Evolutionary conservation across 92 coral and sea anemone species (phyloP), one percentile per base, ranked within the genome.

Genomic region (Zoanthus gigantus): DNA sequence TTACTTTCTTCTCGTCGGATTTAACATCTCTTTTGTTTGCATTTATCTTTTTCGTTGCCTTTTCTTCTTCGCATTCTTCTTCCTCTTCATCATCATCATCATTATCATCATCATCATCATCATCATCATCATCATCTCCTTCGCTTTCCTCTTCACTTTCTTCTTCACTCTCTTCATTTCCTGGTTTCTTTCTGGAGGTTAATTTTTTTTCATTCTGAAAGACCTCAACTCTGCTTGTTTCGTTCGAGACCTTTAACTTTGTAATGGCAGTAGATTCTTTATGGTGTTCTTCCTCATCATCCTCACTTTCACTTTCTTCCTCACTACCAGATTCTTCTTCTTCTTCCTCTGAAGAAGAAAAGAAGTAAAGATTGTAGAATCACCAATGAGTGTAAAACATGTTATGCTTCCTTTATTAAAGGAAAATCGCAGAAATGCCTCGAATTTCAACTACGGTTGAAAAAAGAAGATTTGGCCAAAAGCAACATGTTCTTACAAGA

Each of bases 81-180:
- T 23, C 47, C 8, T 52, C 44, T 57, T 77, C 47, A 50, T 74
- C 79, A n/a, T 80, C 66, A 9, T 73, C 84, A 28, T 74, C 83
- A n/a, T n/a, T n/a, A 60, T 86, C 72, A 16, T 90, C 34, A 9
- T 92, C 82, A 23, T 91, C 94, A 0, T 80, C 66, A 13, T 73
- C 84, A 34, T 74, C 83, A 68, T 87, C 78, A 15, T 90, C 34
- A 14, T 92, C 86, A 23, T 91, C 94, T 0, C 79, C 85, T 0
- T 93, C 86, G 0, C 91, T 86, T 16, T 63, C 77, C 12, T 88
- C 84, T 53, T 91, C 92, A 28, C 86, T 89, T 77, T 84, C 89
- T 5, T 85, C 88, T 1, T 72, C 90, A 23, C 88, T 87, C 9
- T 53, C 88, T 8, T 85, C 78, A 0, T 88, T 82, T 46, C 28